Conservation (phyloP, 2,113 vertebrate species). For the Cervus canadensis region DNA sequence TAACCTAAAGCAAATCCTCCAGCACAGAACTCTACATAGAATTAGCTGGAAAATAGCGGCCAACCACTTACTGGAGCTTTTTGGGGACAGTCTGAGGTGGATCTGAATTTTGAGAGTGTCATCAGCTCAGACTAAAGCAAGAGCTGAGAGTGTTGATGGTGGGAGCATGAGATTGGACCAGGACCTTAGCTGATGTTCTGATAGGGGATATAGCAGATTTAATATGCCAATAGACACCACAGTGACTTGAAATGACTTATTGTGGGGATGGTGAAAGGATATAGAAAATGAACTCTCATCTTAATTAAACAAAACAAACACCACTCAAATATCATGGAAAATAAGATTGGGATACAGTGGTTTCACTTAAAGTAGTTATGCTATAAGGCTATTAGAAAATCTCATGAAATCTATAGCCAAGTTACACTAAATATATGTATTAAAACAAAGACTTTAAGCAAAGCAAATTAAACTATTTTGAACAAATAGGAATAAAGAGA, state of each 20-base stretch:
- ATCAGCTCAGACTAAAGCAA: not conserved
- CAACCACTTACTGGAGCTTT: not conserved
- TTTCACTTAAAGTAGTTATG: not conserved
- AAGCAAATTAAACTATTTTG: not conserved
- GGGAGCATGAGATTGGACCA: not conserved
- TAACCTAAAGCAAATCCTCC: not conserved
- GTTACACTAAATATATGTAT: not conserved
- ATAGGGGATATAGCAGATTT: not conserved
- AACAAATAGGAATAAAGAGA: not conserved
- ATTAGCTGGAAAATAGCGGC: fast-evolving
- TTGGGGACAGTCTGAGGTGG: not conserved
- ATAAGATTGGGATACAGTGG: not conserved
- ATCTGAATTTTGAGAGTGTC: not conserved
- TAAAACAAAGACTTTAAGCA: not conserved
- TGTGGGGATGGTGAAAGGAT: not conserved
- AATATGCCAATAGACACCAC: not conserved
- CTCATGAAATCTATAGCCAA: not conserved
- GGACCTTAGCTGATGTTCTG: not conserved
- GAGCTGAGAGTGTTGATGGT: not conserved
- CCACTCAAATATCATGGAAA: not conserved
- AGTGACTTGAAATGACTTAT: not conserved
- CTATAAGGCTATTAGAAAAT: not conserved
- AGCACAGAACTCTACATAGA: fast-evolving
- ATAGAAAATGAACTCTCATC: not conserved
- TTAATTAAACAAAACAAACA: not conserved